Conservation (phyloP, 2,113 vertebrate genomes). For the Hipposideros armiger region DNA sequence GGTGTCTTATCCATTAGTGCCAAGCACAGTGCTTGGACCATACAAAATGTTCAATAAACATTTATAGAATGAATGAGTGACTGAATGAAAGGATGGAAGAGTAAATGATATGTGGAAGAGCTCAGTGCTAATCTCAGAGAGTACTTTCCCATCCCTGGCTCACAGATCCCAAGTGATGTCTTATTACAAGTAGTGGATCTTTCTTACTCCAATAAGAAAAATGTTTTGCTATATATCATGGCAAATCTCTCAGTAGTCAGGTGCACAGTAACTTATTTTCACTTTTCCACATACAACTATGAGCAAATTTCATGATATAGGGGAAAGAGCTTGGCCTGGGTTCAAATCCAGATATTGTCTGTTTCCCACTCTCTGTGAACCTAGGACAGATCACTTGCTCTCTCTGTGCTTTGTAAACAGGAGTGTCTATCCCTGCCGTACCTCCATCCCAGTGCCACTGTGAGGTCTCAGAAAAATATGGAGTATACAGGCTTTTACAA, state of each 20-base stretch:
- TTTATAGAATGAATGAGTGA: conserved; percentile 19
- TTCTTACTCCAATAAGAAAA: conserved; percentile 22
- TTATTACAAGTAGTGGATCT: not conserved
- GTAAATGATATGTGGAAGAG: not conserved
- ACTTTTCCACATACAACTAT: not conserved
- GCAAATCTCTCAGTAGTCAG: not conserved
- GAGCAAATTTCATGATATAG: not conserved
- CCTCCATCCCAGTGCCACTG: not conserved
- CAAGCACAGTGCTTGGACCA: not conserved
- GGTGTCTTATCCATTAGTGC: not conserved
- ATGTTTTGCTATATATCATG: not conserved
- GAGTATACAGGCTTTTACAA: not conserved
- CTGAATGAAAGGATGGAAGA: not conserved
- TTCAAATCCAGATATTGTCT: conserved; percentile 39
- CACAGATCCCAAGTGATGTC: not conserved
- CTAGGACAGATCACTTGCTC: not conserved
- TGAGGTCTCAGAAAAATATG: not conserved
- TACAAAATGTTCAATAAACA: conserved; percentile 18
- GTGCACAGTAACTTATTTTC: not conserved
- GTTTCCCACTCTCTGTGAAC: not conserved
- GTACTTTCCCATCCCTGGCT: not conserved
- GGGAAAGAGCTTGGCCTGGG: not conserved
- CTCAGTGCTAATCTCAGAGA: conserved; percentile 20
- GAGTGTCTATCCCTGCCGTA: not conserved
- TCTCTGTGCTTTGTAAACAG: not conserved